Percentiles rank a stretch among this genome's conserved stretches.
Evolutionary conservation across 2,113 vertebrate genomes (phyloP).

Genomic region (Anoplopoma fimbria): DNA sequence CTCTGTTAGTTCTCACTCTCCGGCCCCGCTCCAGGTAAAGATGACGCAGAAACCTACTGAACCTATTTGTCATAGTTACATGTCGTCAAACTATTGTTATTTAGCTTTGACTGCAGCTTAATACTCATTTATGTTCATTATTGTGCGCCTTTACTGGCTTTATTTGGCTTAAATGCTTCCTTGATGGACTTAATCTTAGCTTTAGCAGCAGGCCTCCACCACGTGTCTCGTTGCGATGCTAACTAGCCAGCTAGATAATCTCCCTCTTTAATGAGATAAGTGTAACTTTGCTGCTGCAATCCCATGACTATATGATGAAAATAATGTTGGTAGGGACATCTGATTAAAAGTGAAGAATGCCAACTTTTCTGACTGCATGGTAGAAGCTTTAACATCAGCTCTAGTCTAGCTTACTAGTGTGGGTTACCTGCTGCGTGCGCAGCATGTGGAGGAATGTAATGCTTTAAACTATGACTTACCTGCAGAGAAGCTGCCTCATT

Average conservation of each 20-base stretch:
- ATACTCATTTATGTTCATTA: too few relatives aligned
- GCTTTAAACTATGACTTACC: too few relatives aligned
- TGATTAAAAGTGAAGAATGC: slow-evolving; percentile 88
- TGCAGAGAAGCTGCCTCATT: too few relatives aligned
- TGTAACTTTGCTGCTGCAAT: accelerated
- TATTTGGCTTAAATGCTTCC: accelerated
- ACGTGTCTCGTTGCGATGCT: slow-evolving; percentile 47
- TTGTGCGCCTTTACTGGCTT: too few relatives aligned
- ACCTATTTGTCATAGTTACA: too few relatives aligned
- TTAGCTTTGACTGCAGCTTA: accelerated
- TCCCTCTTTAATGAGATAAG: accelerated
- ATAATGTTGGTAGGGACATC: slow-evolving; percentile 98
- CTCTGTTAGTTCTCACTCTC: slow-evolving; percentile 32
- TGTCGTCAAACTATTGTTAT: accelerated
- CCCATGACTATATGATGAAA: slow-evolving; percentile 86
- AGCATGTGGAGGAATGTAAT: too few relatives aligned
- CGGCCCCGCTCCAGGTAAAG: accelerated
- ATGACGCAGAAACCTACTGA: too few relatives aligned
- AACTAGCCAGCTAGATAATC: not conserved
- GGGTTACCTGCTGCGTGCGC: too few relatives aligned
- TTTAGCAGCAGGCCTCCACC: slow-evolving; percentile 51
- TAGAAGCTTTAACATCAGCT: accelerated
- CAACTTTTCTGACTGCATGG: slow-evolving; percentile 87
- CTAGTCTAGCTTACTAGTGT: accelerated
- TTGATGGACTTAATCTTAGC: accelerated